These are phyloP conservation scores for Lucinisca nassula DNA, from an alignment of 2,888 invertebrate species.

Conservation along the genomic window DNA sequence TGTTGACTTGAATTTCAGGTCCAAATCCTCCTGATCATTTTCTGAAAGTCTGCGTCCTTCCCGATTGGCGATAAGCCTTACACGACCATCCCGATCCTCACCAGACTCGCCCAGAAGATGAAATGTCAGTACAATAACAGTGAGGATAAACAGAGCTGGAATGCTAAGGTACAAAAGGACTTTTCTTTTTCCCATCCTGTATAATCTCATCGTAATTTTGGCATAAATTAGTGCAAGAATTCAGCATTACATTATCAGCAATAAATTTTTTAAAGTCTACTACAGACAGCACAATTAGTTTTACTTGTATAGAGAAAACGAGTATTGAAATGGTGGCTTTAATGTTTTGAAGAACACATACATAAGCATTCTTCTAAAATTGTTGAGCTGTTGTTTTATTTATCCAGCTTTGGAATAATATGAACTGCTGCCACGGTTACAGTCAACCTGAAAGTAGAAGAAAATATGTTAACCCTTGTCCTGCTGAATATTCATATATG, in stretches of 20 bases:
- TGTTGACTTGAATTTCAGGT: neutral
- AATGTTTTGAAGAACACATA: too few species aligned
- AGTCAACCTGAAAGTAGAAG: too few species aligned
- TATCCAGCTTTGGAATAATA: too few species aligned
- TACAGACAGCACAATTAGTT: neutral
- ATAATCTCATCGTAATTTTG: constrained; percentile 1
- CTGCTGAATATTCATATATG: too few species aligned
- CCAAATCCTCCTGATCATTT: neutral
- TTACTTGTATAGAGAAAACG: too few species aligned
- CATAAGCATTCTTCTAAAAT: too few species aligned
- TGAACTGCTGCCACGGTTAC: too few species aligned
- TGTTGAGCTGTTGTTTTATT: too few species aligned
- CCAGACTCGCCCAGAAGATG: constrained; percentile 17
- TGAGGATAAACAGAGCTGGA: constrained; percentile 48
- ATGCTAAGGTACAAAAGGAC: constrained; percentile 23
- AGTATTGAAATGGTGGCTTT: too few species aligned
- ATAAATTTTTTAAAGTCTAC: neutral
- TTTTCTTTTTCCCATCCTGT: constrained; percentile 20
- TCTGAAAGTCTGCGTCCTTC: neutral
- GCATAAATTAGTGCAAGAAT: neutral
- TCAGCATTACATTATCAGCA: neutral
- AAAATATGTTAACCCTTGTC: too few species aligned
- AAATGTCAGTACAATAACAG: constrained; percentile 46
- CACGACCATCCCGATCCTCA: neutral
- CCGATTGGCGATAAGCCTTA: neutral